Percentiles rank a stretch among this genome's conserved stretches.
These are phyloP conservation scores for Amblyopsis rosae DNA, from an alignment of 2,113 vertebrate species.

Conservation along the genomic window DNA sequence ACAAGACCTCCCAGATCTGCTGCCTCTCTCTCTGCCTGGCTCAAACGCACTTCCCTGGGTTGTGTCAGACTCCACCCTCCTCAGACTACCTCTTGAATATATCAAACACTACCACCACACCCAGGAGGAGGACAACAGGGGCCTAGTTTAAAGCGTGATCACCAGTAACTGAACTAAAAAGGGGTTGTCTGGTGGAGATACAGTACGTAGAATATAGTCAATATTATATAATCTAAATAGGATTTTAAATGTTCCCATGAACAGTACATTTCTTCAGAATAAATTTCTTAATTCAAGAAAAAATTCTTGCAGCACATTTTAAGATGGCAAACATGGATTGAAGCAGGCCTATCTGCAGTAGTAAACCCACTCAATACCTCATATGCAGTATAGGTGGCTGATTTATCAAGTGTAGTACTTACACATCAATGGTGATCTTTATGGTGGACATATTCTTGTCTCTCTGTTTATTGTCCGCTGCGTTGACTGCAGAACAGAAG, in stretches of 20 bases:
- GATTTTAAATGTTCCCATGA: too few species aligned
- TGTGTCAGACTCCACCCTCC: neutral
- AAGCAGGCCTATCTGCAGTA: too few species aligned
- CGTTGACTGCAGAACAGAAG: constrained; percentile 83
- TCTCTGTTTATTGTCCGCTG: constrained; percentile 98
- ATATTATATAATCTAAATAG: too few species aligned
- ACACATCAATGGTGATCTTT: constrained; percentile 97
- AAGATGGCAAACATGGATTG: too few species aligned
- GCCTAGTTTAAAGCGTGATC: too few species aligned
- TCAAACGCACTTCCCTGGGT: neutral
- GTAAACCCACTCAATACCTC: neutral
- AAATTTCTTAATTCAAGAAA: too few species aligned
- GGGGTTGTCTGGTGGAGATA: too few species aligned
- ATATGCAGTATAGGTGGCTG: neutral
- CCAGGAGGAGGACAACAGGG: too few species aligned
- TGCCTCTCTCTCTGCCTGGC: neutral
- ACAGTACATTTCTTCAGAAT: too few species aligned
- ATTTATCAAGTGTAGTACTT: constrained; percentile 71
- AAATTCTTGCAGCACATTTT: too few species aligned
- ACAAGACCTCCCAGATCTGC: neutral
- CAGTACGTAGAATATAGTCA: too few species aligned
- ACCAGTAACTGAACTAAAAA: too few species aligned
- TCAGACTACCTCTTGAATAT: neutral
- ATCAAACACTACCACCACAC: neutral
- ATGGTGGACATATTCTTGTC: constrained; percentile 98